These are phyloP conservation scores for Epicauta chinensis DNA, from an alignment of 1,140 invertebrate species.

Conservation along the genomic window DNA sequence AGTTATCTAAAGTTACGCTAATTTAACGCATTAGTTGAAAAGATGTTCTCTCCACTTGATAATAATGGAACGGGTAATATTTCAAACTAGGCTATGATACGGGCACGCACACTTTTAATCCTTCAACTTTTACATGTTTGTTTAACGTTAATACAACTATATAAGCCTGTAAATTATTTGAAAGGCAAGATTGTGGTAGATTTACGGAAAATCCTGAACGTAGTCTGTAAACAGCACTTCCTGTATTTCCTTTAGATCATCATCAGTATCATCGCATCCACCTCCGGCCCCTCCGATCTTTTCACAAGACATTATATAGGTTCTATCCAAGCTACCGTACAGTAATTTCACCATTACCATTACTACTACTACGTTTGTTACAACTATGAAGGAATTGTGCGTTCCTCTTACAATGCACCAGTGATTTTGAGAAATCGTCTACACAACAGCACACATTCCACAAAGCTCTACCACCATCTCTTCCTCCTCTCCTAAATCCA, in stretches of 20 bases:
- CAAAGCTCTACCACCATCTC: no score
- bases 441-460: constrained; percentile 18
- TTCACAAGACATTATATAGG: no score
- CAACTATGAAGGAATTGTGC: constrained; percentile 16
- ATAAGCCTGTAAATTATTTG: constrained; percentile 14
- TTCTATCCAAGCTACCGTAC: constrained; percentile 3
- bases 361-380: no score
- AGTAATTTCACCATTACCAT: constrained; percentile 19
- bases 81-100: constrained; percentile 4
- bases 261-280: no score
- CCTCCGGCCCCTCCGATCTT: no score
- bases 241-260: not conserved
- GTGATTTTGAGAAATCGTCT: constrained; percentile 29
- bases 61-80: constrained; percentile 1
- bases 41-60: constrained; percentile 7
- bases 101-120: constrained; percentile 7
- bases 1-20: not conserved
- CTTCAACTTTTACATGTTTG: constrained; percentile 4
- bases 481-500: no score
- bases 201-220: constrained; percentile 11
- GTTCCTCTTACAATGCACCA: constrained; percentile 23
- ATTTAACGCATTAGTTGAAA: constrained; percentile 15
- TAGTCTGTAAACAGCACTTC: constrained; percentile 10
- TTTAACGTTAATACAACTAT: constrained; percentile 4
- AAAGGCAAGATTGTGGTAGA: constrained; percentile 12